Percentiles rank a stretch among this genome's conserved stretches.
These are phyloP conservation scores for Engystomops pustulosus DNA, from an alignment of 2,113 vertebrate species.

Conservation along the genomic window DNA sequence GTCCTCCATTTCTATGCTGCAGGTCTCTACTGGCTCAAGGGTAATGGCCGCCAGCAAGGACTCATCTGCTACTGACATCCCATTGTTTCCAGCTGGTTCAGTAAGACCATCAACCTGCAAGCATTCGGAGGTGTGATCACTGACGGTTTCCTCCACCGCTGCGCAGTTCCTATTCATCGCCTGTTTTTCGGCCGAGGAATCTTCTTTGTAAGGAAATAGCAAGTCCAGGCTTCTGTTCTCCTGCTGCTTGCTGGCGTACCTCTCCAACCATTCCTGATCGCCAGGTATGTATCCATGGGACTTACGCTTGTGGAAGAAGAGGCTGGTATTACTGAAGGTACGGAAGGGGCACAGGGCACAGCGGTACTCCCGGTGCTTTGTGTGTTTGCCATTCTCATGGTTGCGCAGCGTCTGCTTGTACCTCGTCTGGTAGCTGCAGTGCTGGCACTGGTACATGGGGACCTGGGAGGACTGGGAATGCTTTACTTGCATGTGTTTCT, in stretches of 20 bases:
- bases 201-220: slow-evolving; percentile 59
- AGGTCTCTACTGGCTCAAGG: slow-evolving; percentile 59
- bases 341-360: slow-evolving; percentile 90
- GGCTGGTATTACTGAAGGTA: slow-evolving; percentile 92
- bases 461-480: slow-evolving; percentile 77
- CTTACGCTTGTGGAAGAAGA: slow-evolving; percentile 97
- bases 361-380: slow-evolving; percentile 84
- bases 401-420: slow-evolving; percentile 91
- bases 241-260: slow-evolving; percentile 80
- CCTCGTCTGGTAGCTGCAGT: slow-evolving; percentile 89
- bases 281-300: slow-evolving; percentile 89
- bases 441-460: slow-evolving; percentile 84
- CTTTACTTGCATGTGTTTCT: slow-evolving; percentile 90
- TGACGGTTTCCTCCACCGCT: background rate
- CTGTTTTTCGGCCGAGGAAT: slow-evolving; percentile 31
- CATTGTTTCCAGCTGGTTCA: slow-evolving; percentile 43
- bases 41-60: slow-evolving; percentile 45
- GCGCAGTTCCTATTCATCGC: background rate
- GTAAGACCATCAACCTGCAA: slow-evolving; percentile 12
- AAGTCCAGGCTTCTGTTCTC: slow-evolving; percentile 71
- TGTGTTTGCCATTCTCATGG: slow-evolving; percentile 97
- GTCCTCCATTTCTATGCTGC: slow-evolving; percentile 72
- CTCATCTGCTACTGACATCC: slow-evolving; percentile 61
- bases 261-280: slow-evolving; percentile 88
- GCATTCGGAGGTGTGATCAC: background rate